phyloP scores from a whole-genome alignment of 2,113 vertebrate genomes.

The Amblyornis subalaris region DNA sequence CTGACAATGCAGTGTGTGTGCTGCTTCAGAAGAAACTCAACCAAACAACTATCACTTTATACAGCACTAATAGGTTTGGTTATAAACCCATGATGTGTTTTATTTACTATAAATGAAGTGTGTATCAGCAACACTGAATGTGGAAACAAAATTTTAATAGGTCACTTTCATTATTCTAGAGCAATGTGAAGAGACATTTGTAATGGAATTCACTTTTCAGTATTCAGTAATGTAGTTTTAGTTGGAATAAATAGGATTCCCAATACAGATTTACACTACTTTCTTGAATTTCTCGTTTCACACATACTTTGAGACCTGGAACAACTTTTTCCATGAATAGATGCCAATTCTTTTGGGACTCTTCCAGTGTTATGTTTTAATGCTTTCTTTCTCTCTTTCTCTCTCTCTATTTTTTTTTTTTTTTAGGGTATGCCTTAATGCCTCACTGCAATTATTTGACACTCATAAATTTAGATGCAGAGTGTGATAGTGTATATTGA shows the following conservation, averaged over 20 bases:
- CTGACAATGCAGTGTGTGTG: background rate
- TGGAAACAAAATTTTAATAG: background rate
- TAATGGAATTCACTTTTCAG: background rate
- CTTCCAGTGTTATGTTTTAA: background rate
- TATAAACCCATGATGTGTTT: background rate
- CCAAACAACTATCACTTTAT: background rate
- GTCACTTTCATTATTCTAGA: background rate
- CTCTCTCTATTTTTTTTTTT: background rate
- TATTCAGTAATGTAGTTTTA: conserved; percentile 1
- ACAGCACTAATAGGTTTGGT: background rate
- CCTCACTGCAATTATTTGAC: background rate
- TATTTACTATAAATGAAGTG: background rate
- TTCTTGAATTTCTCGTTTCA: conserved; percentile 38
- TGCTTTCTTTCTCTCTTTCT: background rate
- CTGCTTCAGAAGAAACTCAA: background rate
- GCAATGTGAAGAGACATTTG: background rate
- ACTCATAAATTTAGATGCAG: background rate
- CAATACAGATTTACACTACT: background rate
- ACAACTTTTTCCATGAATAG: background rate
- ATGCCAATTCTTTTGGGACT: background rate
- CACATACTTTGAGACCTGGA: background rate
- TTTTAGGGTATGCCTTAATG: background rate
- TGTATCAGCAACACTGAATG: background rate
- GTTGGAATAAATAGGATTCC: background rate
- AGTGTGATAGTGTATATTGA: background rate